Evolutionary conservation across 2,113 vertebrate genomes (phyloP), one percentile per base, ranked within the genome.

Genomic region (Ariopsis seemanni): DNA sequence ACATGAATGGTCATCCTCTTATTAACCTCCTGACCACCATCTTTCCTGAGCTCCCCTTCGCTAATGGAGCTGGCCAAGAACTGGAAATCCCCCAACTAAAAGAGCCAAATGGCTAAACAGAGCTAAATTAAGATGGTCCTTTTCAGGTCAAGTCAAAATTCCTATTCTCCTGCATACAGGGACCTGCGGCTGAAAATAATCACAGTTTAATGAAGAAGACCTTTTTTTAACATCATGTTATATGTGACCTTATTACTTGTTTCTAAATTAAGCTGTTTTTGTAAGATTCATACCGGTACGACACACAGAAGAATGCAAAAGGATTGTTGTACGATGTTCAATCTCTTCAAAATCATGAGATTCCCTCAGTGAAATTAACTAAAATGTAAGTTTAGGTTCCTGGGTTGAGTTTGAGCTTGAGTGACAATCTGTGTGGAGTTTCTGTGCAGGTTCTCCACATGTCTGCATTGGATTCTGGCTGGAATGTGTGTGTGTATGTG

Each of bases 11-110:
- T 81, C 75, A 77, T 90, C 85, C 48, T 57, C 86, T 86, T 85
- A 88, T 82, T 89, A 89, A 90, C 89, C 84, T 89, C 67, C 82
- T 89, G 84, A 79, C 88, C 84, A 63, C 77, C 74, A 88, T 81
- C 53, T 87, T 82, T 85, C 79, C 89, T 86, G 22, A 87, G 84
- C 69, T 71, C 60, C 48, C 65, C 69, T 85, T 57, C 78, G 74
- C 83, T 79, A 67, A 58, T 79, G 71, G 80, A 78, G 63, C 83
- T 57, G 77, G 72, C 85, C 87, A 86, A 88, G 58, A 84, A 57
- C 57, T 75, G 82, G 87, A 79, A 88, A 89, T 83, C 88, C 78
- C 90, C 82, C 14, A 84, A 74, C 83, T 75, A n/a, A 82, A 89
- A 88, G 48, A 88, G 52, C 79, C 57, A 62, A 57, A 75, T 86